Conservation (phyloP, 2,113 vertebrate genomes). For the Rhadina sibilatrix region DNA sequence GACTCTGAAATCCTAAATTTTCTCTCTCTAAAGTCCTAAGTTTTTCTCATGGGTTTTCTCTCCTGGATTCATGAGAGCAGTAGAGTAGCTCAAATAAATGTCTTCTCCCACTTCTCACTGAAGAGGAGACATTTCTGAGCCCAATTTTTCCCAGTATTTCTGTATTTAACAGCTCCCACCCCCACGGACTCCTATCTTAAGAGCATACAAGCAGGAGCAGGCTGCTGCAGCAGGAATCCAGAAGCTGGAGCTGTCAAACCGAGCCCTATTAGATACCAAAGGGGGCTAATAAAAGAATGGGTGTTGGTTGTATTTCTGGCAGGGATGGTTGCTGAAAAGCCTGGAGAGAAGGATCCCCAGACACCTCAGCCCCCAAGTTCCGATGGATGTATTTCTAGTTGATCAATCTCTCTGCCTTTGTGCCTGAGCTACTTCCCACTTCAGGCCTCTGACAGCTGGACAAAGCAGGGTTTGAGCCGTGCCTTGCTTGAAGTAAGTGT, state of each 20-base stretch:
- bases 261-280: background rate
- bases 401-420: background rate
- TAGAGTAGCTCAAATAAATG: background rate
- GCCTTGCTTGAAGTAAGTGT: conserved; percentile 33
- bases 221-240: conserved; percentile 28
- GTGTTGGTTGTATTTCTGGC: conserved; percentile 31
- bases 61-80: background rate
- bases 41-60: background rate
- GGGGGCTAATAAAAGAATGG: conserved; percentile 48
- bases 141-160: background rate
- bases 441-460: conserved; percentile 45
- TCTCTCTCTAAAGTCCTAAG: background rate
- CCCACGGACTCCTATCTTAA: background rate
- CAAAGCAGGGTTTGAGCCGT: conserved; percentile 13
- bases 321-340: conserved; percentile 54
- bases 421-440: conserved; percentile 7
- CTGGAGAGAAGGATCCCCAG: background rate
- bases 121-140: background rate
- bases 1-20: background rate
- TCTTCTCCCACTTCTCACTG: background rate
- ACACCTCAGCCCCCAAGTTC: conserved; percentile 23
- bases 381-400: background rate
- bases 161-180: background rate
- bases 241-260: conserved; percentile 1
- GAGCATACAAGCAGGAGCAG: background rate